phyloP scores from a whole-genome alignment of 2,797 vertebrate species.

The Hypotaenidia philippensis region DNA sequence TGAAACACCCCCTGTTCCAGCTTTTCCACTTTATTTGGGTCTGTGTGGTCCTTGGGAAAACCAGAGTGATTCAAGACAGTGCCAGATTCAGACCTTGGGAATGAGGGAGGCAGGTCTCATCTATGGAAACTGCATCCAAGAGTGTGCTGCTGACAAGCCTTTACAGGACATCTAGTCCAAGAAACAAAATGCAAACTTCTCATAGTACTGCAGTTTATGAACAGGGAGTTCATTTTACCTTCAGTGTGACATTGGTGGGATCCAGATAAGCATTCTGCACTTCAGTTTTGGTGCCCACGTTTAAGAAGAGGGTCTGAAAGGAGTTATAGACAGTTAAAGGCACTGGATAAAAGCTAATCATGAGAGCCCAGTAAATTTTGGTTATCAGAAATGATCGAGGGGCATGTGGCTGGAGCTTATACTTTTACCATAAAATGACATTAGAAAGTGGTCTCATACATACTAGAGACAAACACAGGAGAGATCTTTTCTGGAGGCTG shows the following conservation, averaged over 20 bases:
- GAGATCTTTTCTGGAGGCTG: neutral
- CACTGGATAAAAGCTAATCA: neutral
- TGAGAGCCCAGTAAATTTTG: neutral
- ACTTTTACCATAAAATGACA: neutral
- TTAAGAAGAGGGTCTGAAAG: neutral
- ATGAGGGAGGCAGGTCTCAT: neutral
- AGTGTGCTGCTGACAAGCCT: neutral
- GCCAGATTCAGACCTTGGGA: neutral
- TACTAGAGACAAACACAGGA: neutral
- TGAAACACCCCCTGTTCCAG: neutral
- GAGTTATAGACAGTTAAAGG: neutral
- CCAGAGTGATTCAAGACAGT: neutral
- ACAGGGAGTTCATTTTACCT: neutral
- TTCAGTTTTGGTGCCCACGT: neutral
- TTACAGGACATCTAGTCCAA: neutral
- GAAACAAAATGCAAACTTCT: neutral
- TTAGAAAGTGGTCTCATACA: neutral
- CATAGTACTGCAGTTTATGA: neutral
- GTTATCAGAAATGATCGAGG: neutral
- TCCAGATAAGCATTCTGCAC: neutral
- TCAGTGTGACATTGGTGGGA: neutral
- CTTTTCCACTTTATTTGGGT: neutral
- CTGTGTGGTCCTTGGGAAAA: neutral
- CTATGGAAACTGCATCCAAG: neutral
- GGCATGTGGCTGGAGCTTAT: neutral